Percentiles rank a stretch among this genome's conserved stretches.
phyloP scores from a whole-genome alignment of 1,140 invertebrate genomes.

The Aphaenogaster ashmeadi region DNA sequence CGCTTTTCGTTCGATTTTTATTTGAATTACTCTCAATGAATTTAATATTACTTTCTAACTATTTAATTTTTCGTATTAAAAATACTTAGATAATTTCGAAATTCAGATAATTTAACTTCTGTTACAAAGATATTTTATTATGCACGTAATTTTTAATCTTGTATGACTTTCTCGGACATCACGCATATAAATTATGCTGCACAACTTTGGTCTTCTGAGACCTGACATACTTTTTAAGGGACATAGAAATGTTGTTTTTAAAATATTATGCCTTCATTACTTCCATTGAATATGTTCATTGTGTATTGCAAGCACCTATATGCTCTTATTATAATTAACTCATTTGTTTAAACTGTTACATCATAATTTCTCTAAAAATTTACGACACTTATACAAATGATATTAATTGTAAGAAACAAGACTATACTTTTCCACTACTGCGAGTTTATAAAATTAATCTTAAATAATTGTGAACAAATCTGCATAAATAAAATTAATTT shows the following conservation, averaged over 20 bases:
- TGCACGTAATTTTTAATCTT: background rate
- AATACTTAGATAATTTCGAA: background rate
- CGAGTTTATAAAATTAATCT: background rate
- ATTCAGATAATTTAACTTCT: background rate
- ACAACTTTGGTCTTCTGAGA: constrained; percentile 21
- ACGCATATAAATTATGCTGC: constrained; percentile 27
- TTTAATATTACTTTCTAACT: background rate
- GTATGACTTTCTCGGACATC: background rate
- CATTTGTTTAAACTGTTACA: background rate
- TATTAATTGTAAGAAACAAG: background rate
- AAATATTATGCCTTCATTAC: constrained; percentile 3
- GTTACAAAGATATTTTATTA: background rate
- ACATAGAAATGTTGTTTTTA: constrained; percentile 7
- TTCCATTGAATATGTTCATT: background rate
- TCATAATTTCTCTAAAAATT: background rate
- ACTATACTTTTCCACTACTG: background rate
- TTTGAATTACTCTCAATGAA: background rate
- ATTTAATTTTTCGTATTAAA: constrained; percentile 1
- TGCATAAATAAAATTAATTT: constrained; percentile 2
- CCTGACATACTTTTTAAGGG: background rate
- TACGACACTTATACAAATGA: background rate
- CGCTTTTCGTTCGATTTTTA: background rate
- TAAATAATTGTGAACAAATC: background rate
- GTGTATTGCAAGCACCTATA: background rate
- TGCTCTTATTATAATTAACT: background rate